Evolutionary conservation across 2,888 invertebrate genomes (phyloP), one percentile per base, ranked within the genome.

Genomic region (Torymus auratus): DNA sequence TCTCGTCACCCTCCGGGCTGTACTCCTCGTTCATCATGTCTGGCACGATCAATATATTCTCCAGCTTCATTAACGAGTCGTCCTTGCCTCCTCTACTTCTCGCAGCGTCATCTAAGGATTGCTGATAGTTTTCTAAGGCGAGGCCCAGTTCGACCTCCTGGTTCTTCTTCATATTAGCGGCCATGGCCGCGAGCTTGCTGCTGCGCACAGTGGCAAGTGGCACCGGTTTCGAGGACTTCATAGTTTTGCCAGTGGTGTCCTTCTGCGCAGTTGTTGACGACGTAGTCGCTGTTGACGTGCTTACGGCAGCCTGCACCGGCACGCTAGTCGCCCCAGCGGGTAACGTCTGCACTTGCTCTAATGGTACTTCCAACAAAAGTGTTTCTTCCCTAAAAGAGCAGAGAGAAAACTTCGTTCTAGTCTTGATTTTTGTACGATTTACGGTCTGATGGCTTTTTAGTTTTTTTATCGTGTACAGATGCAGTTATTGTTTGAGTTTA

Each of bases 161-260:
- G 15, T 61, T 75, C 72, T 85, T 87, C n/a, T 87, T 88, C 83
- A 91, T 88, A 64, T 88, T 90, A 3, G 90, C 90, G 12, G 88
- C 91, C 91, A 91, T 91, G 0, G 91, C 91, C 2, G 87, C 87
- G 0, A 91, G 86, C 52, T 91, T 91, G 0, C 91, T 89, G 73
- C 91, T 91, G 65, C 89, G 86, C 52, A 88, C 81, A n/a, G 88
- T 87, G 3, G 88, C 87, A 0, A 86, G 4, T 0, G 91, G 90
- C 13, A 91, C 81, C 0, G 89, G 85, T 53, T 89, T 90, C 3
- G 83, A 61, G 4, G 69, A 14, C 20, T 20, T 20, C 11, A 71
- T 77, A 80, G 74, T 71, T 83, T 78, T 81, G 12, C 7, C 15
- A 67, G 41, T 41, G 41, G 5, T 41, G 41, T 41, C 41, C 7